These are phyloP conservation scores for Tauraco hartlaubi DNA, from an alignment of 2,797 vertebrate species.

Conservation along the genomic window DNA sequence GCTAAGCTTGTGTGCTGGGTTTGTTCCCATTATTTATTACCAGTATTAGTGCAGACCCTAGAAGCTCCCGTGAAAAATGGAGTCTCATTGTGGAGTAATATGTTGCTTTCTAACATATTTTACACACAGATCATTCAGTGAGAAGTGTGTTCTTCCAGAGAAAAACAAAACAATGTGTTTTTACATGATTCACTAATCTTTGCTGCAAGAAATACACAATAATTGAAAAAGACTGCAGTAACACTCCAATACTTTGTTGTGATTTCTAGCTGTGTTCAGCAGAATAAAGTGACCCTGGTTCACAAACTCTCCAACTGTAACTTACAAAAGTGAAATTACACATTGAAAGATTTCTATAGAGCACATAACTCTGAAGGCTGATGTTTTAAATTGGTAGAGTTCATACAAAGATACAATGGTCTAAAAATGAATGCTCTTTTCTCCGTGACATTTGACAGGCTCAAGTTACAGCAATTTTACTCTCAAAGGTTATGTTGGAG, in stretches of 20 bases:
- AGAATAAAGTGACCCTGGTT: conserved; percentile 16
- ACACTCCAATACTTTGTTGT: background rate
- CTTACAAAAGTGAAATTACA: background rate
- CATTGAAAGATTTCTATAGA: background rate
- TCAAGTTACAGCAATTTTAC: background rate
- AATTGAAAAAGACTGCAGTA: conserved; percentile 8
- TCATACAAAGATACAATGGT: background rate
- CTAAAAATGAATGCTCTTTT: background rate
- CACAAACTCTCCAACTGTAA: background rate
- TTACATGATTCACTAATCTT: background rate
- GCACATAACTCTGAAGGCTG: background rate
- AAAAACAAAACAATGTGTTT: conserved; percentile 49
- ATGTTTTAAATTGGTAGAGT: background rate
- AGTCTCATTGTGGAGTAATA: background rate
- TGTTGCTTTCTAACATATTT: conserved; percentile 49
- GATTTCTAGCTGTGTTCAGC: conserved; percentile 22
- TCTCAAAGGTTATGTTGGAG: background rate
- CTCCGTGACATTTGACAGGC: background rate
- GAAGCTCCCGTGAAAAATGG: background rate
- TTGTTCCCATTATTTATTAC: conserved; percentile 40
- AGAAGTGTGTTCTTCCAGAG: conserved; percentile 1
- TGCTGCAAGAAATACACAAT: conserved; percentile 19
- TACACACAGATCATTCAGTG: conserved; percentile 21
- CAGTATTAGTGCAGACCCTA: background rate
- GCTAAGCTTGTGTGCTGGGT: background rate